Base-by-base conservation (phyloP, 1,140 invertebrate genomes). In the Pogonomyrmex barbatus region DNA sequence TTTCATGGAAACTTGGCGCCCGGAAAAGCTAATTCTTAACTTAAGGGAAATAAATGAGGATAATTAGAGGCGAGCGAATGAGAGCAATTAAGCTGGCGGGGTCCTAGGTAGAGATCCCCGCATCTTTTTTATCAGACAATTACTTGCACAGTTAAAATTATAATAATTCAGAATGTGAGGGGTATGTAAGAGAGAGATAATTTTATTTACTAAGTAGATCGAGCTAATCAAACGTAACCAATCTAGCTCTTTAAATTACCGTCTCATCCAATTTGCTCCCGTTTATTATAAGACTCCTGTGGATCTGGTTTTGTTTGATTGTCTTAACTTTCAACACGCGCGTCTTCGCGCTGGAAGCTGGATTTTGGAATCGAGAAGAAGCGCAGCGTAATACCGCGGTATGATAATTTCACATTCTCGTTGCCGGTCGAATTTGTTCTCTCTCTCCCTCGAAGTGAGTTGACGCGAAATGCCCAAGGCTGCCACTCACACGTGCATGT, bases 391-490 rank as follows among this genome's bases (percentile, higher is more conserved):
- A 67, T 2, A 65, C 45, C 17, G 33, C 33, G 54, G 30, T 33
- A 83, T 33, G 54, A 70, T 83, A 75, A 83, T 83, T 83, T 83
- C 33, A 60, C 54, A 73, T 83, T 73, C 52, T 56, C 68, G 14
- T 65, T 73, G 67, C 24, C 33, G 33, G 42, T 73, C 12, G 14
- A 83, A 47, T 83, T 56, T 12, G 6, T 14, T 52, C 33, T 39
- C 60, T 39, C 33, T 42, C 47, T 24, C 58, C 50, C 5, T 50
- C 73, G 75, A 86, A 77, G 87, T 88, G 85, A 87, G 84, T 91
- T 86, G 70, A 84, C 77, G 86, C 56, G n/a, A 87, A 88, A 87
- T 82, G 90, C 89, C 90, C 81, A 84, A 71, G 90, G 91, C 88
- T 88, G 78, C 71, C 81, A 58, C 39, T 73, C 58, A 71, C 39